Conservation (phyloP, 2,113 vertebrate genomes). For the Ptilorrhoa leucosticta region DNA sequence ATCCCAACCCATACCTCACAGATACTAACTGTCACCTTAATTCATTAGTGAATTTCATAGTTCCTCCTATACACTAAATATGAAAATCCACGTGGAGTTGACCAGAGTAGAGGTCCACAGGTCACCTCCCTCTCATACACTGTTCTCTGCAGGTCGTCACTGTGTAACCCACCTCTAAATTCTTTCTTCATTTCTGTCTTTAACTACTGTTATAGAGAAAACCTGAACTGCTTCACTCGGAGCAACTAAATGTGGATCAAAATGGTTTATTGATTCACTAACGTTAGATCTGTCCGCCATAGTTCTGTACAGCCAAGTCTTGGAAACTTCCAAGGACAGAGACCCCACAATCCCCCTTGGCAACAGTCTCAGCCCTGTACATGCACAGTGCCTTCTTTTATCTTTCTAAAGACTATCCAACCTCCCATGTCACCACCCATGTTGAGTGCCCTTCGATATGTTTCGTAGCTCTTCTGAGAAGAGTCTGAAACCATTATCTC, state of each 20-base stretch:
- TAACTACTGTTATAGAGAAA: not conserved
- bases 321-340: not conserved
- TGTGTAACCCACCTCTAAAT: not conserved
- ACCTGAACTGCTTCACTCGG: not conserved
- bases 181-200: not conserved
- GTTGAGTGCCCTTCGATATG: not conserved
- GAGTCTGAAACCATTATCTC: not conserved
- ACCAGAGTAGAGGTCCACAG: not conserved
- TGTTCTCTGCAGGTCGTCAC: not conserved
- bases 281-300: not conserved
- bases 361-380: not conserved
- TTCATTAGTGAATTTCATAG: not conserved
- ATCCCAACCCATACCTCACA: not conserved
- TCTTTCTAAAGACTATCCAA: not conserved
- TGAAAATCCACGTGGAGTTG: not conserved
- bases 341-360: not conserved
- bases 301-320: not conserved
- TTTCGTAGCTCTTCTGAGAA: not conserved
- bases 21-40: not conserved
- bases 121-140: accelerated
- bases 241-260: not conserved
- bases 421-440: not conserved
- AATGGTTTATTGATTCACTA: not conserved
- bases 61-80: not conserved
- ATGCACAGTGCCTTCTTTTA: not conserved